A percentile compares a stretch with the other conserved stretches of the same genome.
Conservation (phyloP, 2,888 invertebrate species). For the Pycnomerus fuliginosus region DNA sequence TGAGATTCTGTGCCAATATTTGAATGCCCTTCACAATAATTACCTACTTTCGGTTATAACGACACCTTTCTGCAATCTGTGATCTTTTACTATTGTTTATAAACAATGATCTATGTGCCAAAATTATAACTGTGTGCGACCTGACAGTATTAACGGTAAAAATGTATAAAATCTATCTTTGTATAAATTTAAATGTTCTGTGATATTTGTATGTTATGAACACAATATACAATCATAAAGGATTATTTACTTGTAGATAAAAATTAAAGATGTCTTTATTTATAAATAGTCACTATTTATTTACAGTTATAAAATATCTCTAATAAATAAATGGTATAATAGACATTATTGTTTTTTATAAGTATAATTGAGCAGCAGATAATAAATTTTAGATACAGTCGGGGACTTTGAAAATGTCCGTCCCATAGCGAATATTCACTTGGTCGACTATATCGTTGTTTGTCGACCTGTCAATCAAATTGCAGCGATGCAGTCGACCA, state of each 20-base stretch:
- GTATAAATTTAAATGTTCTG: conserved; percentile 31
- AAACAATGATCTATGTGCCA: conserved; percentile 27
- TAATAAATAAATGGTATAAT: too few relatives aligned
- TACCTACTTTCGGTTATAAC: conserved; percentile 1
- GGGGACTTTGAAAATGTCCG: too few relatives aligned
- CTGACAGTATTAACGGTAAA: conserved; percentile 26
- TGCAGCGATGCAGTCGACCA: too few relatives aligned
- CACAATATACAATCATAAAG: conserved; percentile 25
- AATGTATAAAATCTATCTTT: conserved; percentile 26
- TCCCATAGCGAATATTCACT: too few relatives aligned
- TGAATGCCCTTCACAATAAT: conserved; percentile 15
- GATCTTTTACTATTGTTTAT: conserved; percentile 28
- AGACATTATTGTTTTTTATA: too few relatives aligned
- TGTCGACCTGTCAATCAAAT: too few relatives aligned
- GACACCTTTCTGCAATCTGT: conserved; percentile 25
- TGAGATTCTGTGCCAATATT: conserved; percentile 23
- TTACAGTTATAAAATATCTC: too few relatives aligned
- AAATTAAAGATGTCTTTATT: conserved; percentile 23
- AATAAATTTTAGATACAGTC: too few relatives aligned
- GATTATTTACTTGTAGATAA: conserved; percentile 17
- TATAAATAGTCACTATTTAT: conserved; percentile 21
- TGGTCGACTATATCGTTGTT: too few relatives aligned
- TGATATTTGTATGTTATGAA: conserved; percentile 29
- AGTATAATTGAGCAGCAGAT: too few relatives aligned
- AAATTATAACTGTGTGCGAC: conserved; percentile 25